Conservation (phyloP, 2,113 vertebrate species). For the Meleagris gallopavo region DNA sequence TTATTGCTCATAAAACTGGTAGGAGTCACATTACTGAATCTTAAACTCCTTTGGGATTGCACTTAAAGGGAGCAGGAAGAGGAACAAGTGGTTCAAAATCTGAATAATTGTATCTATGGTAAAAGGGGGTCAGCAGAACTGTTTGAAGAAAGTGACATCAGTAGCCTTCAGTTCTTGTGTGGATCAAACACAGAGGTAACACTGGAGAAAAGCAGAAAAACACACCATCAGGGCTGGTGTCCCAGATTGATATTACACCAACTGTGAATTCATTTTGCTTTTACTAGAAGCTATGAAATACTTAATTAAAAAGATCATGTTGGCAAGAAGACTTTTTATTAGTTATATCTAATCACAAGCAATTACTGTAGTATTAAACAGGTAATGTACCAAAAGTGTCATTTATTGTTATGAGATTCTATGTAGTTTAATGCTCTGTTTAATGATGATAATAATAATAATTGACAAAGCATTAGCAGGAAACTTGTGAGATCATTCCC, state of each 20-base stretch:
- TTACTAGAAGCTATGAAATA: constrained; percentile 29
- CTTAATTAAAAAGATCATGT: constrained; percentile 40
- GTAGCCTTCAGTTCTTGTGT: background rate
- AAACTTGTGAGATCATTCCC: background rate
- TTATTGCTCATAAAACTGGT: background rate
- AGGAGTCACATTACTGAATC: background rate
- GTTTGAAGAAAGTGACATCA: background rate
- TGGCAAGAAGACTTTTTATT: constrained; percentile 39
- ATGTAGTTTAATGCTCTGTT: background rate
- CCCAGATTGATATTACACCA: background rate
- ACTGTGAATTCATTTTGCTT: background rate
- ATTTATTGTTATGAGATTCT: constrained; percentile 38
- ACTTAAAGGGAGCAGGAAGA: background rate
- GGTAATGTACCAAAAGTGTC: constrained; percentile 12
- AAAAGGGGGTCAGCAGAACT: background rate
- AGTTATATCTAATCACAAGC: constrained; percentile 41
- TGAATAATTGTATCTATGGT: background rate
- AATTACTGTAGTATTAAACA: constrained; percentile 44
- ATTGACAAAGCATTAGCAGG: background rate
- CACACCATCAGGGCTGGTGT: background rate
- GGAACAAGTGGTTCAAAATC: background rate
- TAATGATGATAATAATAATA: background rate
- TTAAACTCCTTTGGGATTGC: background rate
- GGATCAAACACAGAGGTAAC: background rate
- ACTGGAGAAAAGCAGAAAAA: background rate